Evolutionary conservation across 2,113 vertebrate genomes (phyloP), one percentile per base, ranked within the genome.

Genomic region (Haliaeetus leucogaster): DNA sequence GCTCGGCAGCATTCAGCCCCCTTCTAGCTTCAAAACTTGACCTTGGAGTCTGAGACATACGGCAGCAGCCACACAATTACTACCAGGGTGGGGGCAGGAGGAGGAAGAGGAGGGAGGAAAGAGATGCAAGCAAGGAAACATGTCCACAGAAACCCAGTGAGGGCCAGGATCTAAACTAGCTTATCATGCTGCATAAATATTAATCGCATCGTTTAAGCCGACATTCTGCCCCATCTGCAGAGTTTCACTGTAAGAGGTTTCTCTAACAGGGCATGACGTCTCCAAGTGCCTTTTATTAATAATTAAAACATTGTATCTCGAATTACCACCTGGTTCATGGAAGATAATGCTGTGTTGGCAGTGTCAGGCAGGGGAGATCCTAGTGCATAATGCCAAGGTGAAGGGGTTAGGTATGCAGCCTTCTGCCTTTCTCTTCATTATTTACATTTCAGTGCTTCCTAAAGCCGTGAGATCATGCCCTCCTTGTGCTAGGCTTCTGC

Each of bases 181-280:
- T 97, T 95, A 86, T 95, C 94, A 89, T 95, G 55, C 61, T 88
- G 23, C 95, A 97, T 98, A 96, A 97, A 98, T 97, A 98, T 98
- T 98, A 98, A 98, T 97, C 3, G 1, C 90, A 63, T 59, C 73
- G 6, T 97, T 97, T 96, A 97, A 95, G 91, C 86, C 16, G 63
- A 61, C 94, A 92, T 82, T 90, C 94, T 96, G 89, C 87, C 93
- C 96, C 89, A 73, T 74, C 76, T 90, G 93, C 95, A 97, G 93
- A 89, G 65, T 94, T 97, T 93, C 87, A 78, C 83, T 80, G 43
- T 91, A 90, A 96, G 92, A 94, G 52, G 50, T 94, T 94, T 97
- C 96, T 96, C 93, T 96, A 97, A 96, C 62, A 95, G 70, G 45
- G 91, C 91, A 89, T 82, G 86, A 95, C 91, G 95, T 89, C 96